These are phyloP conservation scores for Platichthys flesus DNA, from an alignment of 2,113 vertebrate genomes.

Conservation along the genomic window DNA sequence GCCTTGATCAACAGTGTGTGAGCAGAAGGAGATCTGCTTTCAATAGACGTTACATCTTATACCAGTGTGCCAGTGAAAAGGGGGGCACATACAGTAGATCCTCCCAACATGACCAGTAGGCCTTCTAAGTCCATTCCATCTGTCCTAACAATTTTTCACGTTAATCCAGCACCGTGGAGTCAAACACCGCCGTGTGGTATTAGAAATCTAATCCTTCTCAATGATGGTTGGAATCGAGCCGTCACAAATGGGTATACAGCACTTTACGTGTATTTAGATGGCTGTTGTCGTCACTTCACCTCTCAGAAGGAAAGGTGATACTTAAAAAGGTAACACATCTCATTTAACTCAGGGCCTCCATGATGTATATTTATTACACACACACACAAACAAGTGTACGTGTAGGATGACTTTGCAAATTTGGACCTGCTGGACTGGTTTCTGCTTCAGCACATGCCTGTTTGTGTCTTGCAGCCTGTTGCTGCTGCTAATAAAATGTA, in stretches of 20 bases:
- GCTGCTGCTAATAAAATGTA: too few species aligned
- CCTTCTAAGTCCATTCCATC: constrained; percentile 14
- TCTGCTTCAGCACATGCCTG: too few species aligned
- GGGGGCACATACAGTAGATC: background rate
- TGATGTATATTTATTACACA: too few species aligned
- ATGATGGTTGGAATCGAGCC: background rate
- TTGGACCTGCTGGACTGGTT: background rate
- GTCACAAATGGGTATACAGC: constrained; percentile 2
- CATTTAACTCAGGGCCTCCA: too few species aligned
- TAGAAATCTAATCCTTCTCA: constrained; percentile 18
- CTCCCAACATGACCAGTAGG: constrained; percentile 20
- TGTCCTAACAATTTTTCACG: constrained; percentile 22
- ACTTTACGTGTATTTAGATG: constrained; percentile 1
- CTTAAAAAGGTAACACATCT: too few species aligned
- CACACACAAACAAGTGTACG: background rate
- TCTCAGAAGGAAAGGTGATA: background rate
- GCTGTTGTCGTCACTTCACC: background rate
- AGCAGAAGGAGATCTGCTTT: background rate
- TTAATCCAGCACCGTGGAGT: constrained; percentile 30
- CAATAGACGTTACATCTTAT: background rate
- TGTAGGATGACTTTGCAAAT: background rate
- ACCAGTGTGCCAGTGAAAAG: background rate
- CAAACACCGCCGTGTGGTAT: constrained; percentile 20
- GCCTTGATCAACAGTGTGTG: background rate
- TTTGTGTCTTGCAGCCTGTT: too few species aligned